Evolutionary conservation across 1,140 invertebrate species (phyloP).

Genomic region (Ceratitis capitata): DNA sequence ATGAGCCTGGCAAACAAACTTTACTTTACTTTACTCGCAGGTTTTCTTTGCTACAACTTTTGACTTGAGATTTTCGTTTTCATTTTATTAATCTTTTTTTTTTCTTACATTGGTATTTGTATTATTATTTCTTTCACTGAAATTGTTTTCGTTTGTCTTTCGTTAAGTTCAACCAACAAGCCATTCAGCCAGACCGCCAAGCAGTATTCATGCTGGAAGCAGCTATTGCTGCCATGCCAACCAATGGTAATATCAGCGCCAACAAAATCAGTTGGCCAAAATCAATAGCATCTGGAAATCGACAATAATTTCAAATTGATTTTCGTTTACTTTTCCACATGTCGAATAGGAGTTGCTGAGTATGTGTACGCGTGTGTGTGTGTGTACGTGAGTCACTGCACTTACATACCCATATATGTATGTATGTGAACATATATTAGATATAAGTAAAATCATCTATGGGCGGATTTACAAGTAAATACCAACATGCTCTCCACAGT

Average conservation of each 20-base stretch:
- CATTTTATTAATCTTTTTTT: neutral
- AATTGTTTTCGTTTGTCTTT: conserved; percentile 37
- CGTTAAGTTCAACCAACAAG: conserved; percentile 31
- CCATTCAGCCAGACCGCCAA: neutral
- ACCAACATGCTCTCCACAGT: neutral
- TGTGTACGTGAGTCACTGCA: neutral
- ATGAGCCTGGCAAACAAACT: no score
- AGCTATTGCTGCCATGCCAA: conserved; percentile 54
- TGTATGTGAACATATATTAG: neutral
- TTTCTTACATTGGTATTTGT: conserved; percentile 15
- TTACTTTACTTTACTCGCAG: neutral
- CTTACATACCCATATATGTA: neutral
- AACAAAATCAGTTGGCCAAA: conserved; percentile 40
- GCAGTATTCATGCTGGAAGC: conserved; percentile 41
- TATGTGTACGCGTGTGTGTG: neutral
- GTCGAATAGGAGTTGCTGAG: neutral
- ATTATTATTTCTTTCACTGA: conserved; percentile 45
- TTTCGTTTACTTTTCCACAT: conserved; percentile 63
- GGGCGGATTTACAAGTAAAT: neutral
- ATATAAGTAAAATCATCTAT: neutral
- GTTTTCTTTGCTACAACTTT: neutral
- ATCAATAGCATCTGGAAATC: conserved; percentile 63
- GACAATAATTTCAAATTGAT: conserved; percentile 66
- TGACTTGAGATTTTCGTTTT: neutral
- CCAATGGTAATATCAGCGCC: conserved; percentile 52